These are phyloP conservation scores for Azemiops feae DNA, from an alignment of 2,113 vertebrate species.

Conservation along the genomic window DNA sequence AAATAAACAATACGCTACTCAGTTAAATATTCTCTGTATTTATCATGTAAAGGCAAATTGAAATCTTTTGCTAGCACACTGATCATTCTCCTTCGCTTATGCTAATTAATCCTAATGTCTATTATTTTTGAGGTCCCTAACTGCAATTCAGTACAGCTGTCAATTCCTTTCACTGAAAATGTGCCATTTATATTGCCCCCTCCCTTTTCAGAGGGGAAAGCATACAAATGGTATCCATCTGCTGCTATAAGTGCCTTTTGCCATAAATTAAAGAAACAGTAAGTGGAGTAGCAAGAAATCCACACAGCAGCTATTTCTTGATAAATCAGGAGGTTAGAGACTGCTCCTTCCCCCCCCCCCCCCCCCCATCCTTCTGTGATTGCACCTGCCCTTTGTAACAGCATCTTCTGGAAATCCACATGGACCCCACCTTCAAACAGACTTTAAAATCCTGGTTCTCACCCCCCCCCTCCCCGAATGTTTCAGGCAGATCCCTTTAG, in stretches of 20 bases:
- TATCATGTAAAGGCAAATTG: background rate
- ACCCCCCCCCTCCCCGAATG: fast-evolving
- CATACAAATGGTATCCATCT: conserved; percentile 52
- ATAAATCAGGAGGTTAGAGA: background rate
- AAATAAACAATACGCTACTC: background rate
- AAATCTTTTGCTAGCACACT: background rate
- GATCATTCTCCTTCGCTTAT: background rate
- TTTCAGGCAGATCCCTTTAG: background rate
- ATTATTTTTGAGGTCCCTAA: conserved; percentile 33
- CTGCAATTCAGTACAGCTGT: conserved; percentile 57
- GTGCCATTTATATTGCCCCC: conserved; percentile 44
- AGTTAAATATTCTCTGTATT: background rate
- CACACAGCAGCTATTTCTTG: conserved; percentile 6
- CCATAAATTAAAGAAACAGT: conserved; percentile 8
- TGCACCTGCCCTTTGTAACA: background rate
- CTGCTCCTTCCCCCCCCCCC: fast-evolving
- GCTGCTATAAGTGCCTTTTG: conserved; percentile 37
- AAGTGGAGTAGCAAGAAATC: conserved; percentile 26
- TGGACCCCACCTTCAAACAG: background rate
- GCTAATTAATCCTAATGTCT: background rate
- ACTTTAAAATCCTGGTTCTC: background rate
- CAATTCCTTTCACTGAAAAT: conserved; percentile 43
- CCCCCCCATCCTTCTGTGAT: background rate
- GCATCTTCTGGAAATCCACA: background rate
- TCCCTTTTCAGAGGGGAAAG: conserved; percentile 10